Evolutionary conservation across 2,113 vertebrate species (phyloP).

Genomic region (Paralichthys olivaceus): DNA sequence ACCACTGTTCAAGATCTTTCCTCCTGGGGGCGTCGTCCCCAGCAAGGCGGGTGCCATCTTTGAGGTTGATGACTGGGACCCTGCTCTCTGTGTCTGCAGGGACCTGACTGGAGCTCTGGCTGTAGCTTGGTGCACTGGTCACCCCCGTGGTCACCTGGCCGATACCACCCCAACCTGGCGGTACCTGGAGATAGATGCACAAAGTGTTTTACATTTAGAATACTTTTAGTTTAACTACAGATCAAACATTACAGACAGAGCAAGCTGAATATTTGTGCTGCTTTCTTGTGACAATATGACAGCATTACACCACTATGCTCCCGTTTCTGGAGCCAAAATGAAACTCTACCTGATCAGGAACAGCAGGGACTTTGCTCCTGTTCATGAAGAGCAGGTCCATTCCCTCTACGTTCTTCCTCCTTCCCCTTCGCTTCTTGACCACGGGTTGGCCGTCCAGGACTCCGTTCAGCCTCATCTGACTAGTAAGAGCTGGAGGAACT

Average conservation of each 20-base stretch:
- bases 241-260: not conserved
- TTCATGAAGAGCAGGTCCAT: constrained; percentile 94
- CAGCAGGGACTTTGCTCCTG: constrained; percentile 81
- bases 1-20: constrained; percentile 94
- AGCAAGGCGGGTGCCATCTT: constrained; percentile 95
- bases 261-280: not conserved
- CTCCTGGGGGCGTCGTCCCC: constrained; percentile 95
- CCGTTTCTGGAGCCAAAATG: not conserved
- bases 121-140: constrained; percentile 75
- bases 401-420: constrained; percentile 97
- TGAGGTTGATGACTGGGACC: constrained; percentile 96
- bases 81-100: constrained; percentile 88
- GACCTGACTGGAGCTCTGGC: constrained; percentile 77
- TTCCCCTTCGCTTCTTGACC: constrained; percentile 92
- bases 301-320: not conserved
- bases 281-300: not conserved
- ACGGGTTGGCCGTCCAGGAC: constrained; percentile 88
- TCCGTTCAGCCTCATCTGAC: constrained; percentile 89
- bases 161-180: constrained; percentile 85
- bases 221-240: not conserved
- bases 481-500: constrained; percentile 79
- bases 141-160: constrained; percentile 83
- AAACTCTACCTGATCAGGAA: constrained; percentile 86
- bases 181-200: constrained; percentile 76
- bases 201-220: not conserved